Base-by-base conservation (phyloP, 2,113 vertebrate genomes). In the Thermophis baileyi region DNA sequence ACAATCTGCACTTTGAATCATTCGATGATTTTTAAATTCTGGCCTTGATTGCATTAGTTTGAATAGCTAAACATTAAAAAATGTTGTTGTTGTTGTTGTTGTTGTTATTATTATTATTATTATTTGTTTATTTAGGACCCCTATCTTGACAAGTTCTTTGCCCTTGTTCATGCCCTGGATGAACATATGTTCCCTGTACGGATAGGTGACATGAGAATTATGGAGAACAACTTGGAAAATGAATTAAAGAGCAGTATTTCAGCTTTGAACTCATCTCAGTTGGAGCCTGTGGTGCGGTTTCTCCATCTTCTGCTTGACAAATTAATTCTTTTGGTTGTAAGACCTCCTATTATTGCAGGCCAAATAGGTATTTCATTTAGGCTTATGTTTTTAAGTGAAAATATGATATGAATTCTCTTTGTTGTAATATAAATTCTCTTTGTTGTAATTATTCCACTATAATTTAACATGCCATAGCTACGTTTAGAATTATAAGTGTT, bases 171-270 rank as follows among this genome's bases (percentile, higher is more conserved):
- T 91, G 99, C 99, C 74, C 97, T 99, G 98, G 99, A 99, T 90
- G 99, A 99, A 97, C 99, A 99, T 97, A 99, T 99, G 98, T 99
- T 99, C 96, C 99, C 99, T 1, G 99, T 99, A 88, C 97, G 99
- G 94, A 99, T 99, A 96, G 99, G 99, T 94, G 99, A 99, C 96
- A 99, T 99, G 98, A 98, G 99, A 92, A 99, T 99, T 97, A 99
- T 99, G 99, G 99, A 99, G 96, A 99, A 99, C 97, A 99, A 99
- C 96, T 98, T 99, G 96, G 99, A 99, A 97, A 98, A 98, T 0
- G 99, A 99, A 97, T 97, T 99, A 92, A 99, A 99, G 96, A 98
- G 98, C 96, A 99, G 99, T 96, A 99, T 99, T 95, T 98, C 98
- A 24, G 99, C 99, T 6, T 93, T 99, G 91, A 99, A 97, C 97